These are phyloP conservation scores for Drosophila miranda DNA, from an alignment of 1,140 invertebrate genomes.

Conservation along the genomic window DNA sequence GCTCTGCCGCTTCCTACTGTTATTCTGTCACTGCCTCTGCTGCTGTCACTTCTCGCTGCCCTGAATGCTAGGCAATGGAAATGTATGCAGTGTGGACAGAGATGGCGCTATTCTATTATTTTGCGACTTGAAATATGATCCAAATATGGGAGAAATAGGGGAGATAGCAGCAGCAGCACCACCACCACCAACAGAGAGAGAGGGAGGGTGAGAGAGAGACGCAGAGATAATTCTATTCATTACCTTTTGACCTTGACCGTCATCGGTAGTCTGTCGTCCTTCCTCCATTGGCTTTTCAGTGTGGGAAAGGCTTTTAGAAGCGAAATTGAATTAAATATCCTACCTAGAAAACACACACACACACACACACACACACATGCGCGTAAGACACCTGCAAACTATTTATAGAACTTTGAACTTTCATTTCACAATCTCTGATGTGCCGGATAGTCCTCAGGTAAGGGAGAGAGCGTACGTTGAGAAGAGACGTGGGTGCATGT, in stretches of 20 bases:
- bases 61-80: slow-evolving; percentile 43
- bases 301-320: slow-evolving; percentile 45
- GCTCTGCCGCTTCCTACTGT: too few species aligned
- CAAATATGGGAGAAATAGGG: background rate
- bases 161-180: too few species aligned
- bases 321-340: slow-evolving; percentile 48
- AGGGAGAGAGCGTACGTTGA: background rate
- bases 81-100: slow-evolving; percentile 1
- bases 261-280: slow-evolving; percentile 23
- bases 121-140: slow-evolving; percentile 45
- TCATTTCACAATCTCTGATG: slow-evolving; percentile 24
- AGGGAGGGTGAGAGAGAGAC: background rate
- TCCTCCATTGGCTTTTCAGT: slow-evolving; percentile 4
- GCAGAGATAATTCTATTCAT: slow-evolving; percentile 27
- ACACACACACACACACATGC: background rate
- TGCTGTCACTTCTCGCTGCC: slow-evolving; percentile 9
- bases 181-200: background rate
- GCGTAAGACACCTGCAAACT: slow-evolving; percentile 4
- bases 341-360: slow-evolving; percentile 6
- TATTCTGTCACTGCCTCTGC: background rate
- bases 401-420: slow-evolving; percentile 44
- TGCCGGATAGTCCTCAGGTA: too few species aligned
- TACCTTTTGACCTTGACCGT: slow-evolving; percentile 52
- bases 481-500: background rate
- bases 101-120: slow-evolving; percentile 30